Conservation (phyloP, 2,113 vertebrate species). For the Potamarius usumacintae region DNA sequence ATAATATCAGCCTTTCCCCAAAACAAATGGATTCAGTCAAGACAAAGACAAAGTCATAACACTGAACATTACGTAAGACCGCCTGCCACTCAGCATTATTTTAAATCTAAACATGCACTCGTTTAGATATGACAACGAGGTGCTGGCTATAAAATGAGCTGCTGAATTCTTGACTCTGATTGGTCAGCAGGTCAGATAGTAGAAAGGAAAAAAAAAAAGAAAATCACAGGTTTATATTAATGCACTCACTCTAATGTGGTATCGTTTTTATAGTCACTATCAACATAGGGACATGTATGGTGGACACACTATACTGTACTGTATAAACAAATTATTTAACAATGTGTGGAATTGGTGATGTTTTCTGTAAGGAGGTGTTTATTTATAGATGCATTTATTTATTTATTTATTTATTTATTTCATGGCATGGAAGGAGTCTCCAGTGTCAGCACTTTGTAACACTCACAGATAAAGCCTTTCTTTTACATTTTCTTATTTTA, state of each 20-base stretch:
- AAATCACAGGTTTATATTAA: no score
- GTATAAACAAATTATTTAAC: not conserved
- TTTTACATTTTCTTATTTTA: not conserved
- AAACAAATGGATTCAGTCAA: slow-evolving; percentile 28
- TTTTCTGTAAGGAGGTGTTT: not conserved
- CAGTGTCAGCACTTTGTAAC: not conserved
- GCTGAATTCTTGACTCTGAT: not conserved
- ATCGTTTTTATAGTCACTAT: no score
- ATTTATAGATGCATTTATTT: not conserved
- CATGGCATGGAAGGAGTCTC: not conserved
- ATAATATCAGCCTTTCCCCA: slow-evolving; percentile 41
- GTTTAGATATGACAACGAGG: not conserved
- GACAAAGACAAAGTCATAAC: slow-evolving; percentile 25
- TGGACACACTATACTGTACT: not conserved
- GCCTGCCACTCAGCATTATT: not conserved
- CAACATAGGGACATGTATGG: no score
- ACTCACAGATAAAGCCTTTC: not conserved
- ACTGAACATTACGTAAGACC: not conserved
- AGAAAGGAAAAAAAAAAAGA: no score
- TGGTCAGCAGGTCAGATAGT: no score
- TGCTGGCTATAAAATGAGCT: not conserved
- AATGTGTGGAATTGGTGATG: not conserved
- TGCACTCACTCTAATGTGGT: no score
- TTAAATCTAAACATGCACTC: no score
- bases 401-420: no score